Conservation (phyloP, 2,888 invertebrate genomes). For the Caenorhabditis sp. region DNA sequence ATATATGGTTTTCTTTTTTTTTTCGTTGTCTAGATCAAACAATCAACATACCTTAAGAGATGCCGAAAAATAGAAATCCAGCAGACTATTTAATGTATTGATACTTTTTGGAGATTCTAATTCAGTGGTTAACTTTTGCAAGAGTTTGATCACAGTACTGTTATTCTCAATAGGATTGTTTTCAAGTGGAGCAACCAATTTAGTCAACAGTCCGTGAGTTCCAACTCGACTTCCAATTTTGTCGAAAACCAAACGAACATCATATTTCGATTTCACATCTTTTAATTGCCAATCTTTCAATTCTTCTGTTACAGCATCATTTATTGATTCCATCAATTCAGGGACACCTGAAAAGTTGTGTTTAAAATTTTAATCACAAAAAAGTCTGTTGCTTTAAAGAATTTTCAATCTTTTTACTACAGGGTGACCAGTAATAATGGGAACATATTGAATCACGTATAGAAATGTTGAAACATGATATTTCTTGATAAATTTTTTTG, state of each 20-base stretch:
- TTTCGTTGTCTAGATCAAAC: neutral
- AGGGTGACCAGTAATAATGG: too few relatives aligned
- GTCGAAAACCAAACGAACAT: constrained; percentile 37
- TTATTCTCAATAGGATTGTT: constrained; percentile 14
- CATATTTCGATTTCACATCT: constrained; percentile 18
- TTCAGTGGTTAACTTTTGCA: constrained; percentile 35
- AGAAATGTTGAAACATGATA: too few relatives aligned
- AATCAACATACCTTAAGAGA: constrained; percentile 31
- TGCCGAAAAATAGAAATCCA: constrained; percentile 51
- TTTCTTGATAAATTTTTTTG: too few relatives aligned
- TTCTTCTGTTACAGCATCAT: constrained; percentile 30
- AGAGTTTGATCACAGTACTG: constrained; percentile 29
- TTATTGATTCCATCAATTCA: constrained; percentile 39
- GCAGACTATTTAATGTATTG: constrained; percentile 36
- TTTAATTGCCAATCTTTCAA: constrained; percentile 29
- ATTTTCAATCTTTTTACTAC: neutral
- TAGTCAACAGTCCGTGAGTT: constrained; percentile 18
- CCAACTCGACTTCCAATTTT: constrained; percentile 29
- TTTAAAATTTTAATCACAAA: too few relatives aligned
- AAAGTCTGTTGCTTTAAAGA: neutral
- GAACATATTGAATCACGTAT: too few relatives aligned
- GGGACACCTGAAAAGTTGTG: constrained; percentile 33
- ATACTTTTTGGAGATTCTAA: constrained; percentile 38
- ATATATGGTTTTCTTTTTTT: neutral
- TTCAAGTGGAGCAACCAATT: constrained; percentile 46